Evolutionary conservation across 2,113 vertebrate species (phyloP).

Genomic region (Podiceps cristatus): DNA sequence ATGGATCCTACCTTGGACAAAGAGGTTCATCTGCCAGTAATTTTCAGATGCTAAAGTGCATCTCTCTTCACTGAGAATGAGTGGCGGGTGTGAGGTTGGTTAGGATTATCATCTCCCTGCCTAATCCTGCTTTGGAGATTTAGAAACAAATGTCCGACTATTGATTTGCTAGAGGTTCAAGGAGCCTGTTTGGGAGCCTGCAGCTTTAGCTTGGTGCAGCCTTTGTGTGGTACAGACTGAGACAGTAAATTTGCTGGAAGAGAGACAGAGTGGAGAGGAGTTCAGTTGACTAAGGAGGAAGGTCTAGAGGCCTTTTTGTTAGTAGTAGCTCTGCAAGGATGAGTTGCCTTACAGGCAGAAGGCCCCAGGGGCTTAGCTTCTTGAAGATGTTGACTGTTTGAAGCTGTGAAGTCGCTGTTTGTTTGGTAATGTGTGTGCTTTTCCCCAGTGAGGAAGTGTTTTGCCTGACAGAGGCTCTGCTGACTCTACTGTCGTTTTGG

Average conservation of each 20-base stretch:
- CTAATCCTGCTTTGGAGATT: background rate
- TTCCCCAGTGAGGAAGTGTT: background rate
- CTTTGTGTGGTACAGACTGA: background rate
- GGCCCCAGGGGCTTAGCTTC: background rate
- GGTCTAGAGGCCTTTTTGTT: background rate
- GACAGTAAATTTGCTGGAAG: background rate
- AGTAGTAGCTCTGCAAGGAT: background rate
- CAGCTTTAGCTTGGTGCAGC: background rate
- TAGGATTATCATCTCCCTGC: background rate
- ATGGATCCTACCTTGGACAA: background rate
- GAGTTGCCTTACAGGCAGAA: background rate
- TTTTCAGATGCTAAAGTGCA: background rate
- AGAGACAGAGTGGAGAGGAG: background rate
- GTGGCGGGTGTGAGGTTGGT: background rate
- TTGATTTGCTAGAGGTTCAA: background rate
- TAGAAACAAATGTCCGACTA: background rate
- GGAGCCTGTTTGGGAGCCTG: background rate
- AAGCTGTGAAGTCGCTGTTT: background rate
- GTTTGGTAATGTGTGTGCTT: background rate
- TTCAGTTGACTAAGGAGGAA: background rate
- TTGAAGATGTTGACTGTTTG: background rate
- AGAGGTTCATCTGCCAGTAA: background rate
- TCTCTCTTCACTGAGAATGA: background rate
- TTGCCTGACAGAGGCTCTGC: background rate
- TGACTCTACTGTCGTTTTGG: background rate